Evolutionary conservation across 1,140 invertebrate genomes (phyloP).

Genomic region (Drusus annulatus): DNA sequence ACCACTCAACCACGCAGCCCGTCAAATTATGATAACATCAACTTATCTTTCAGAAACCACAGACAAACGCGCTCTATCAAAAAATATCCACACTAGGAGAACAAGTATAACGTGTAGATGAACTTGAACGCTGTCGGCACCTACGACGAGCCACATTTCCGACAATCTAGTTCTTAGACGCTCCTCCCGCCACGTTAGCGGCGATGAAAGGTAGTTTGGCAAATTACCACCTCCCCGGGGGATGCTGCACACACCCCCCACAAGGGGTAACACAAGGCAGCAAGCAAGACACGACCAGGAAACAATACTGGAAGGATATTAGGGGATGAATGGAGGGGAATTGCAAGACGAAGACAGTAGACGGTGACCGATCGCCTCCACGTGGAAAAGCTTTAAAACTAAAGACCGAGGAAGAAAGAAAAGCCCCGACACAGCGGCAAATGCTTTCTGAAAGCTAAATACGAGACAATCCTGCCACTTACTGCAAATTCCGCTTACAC

Average conservation of each 20-base stretch:
- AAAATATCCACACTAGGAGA: no score
- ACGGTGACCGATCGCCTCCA: conserved; percentile 36
- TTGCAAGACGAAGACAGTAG: conserved; percentile 18
- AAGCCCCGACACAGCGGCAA: no score
- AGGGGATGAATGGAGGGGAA: conserved; percentile 35
- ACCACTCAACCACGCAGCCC: no score
- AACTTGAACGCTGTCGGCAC: conserved; percentile 3
- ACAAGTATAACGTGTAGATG: no score
- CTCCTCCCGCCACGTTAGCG: conserved; percentile 28
- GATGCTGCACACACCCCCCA: neutral
- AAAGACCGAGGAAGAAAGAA: neutral
- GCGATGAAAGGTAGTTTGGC: conserved; percentile 54
- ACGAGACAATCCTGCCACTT: no score
- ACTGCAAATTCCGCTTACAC: no score
- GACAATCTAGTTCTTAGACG: neutral
- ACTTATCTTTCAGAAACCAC: no score
- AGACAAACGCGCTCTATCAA: no score
- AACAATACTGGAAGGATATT: conserved; percentile 9
- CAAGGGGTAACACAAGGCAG: neutral
- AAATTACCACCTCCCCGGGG: conserved; percentile 49
- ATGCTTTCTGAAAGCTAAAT: no score
- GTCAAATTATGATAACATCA: no score
- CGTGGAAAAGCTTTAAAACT: neutral
- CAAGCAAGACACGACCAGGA: neutral
- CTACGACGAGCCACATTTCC: neutral